Percentiles rank a stretch among this genome's conserved stretches.
Evolutionary conservation across 2,113 vertebrate species (phyloP).

Genomic region (Microcebus tavaratra): DNA sequence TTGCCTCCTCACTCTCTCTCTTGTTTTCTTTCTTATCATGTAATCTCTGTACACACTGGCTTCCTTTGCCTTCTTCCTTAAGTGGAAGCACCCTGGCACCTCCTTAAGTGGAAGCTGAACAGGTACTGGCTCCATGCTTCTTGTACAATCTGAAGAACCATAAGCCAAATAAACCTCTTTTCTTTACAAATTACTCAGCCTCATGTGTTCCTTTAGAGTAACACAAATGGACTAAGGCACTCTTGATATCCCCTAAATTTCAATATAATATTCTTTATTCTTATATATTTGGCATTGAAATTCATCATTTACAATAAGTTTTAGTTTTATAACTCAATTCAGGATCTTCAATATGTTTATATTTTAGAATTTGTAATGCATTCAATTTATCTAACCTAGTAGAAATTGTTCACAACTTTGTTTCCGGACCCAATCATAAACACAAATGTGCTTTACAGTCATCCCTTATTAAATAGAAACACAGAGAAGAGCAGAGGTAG

Average conservation of each 20-base stretch:
- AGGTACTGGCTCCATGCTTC: no score
- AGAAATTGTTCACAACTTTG: neutral
- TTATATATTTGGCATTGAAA: neutral
- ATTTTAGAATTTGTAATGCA: neutral
- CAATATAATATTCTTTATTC: neutral
- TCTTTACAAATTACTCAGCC: no score
- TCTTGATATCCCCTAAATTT: neutral
- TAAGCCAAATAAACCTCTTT: no score
- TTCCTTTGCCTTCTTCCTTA: no score
- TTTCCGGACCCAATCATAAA: neutral
- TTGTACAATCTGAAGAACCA: no score
- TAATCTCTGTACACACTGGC: no score
- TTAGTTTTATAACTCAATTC: neutral
- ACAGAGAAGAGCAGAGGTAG: neutral
- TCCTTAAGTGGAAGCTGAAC: no score
- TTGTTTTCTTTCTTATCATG: no score
- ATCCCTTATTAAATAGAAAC: neutral
- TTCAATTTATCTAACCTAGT: neutral
- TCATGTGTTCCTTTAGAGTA: no score
- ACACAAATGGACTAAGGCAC: no score
- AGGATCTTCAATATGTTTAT: neutral
- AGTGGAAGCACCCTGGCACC: no score
- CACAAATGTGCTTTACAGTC: neutral
- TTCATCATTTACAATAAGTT: neutral
- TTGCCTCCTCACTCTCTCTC: no score